These are phyloP conservation scores for Epirrita christyi DNA, from an alignment of 2,888 invertebrate genomes.

Conservation along the genomic window DNA sequence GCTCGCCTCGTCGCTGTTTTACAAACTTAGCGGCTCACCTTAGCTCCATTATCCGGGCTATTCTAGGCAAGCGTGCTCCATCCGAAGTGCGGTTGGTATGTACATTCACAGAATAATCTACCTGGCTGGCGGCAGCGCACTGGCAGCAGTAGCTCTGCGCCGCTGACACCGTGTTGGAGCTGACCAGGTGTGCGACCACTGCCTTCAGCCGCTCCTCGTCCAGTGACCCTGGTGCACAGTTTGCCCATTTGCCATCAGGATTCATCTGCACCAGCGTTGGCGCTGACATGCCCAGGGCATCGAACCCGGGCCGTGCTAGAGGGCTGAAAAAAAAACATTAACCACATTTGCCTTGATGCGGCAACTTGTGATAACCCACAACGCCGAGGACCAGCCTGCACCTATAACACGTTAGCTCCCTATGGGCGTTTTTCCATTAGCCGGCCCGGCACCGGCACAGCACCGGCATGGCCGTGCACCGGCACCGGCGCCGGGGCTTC, in stretches of 20 bases:
- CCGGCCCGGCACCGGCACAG: too few relatives aligned
- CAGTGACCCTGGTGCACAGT: conserved; percentile 53
- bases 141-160: conserved; percentile 71
- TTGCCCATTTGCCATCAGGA: conserved; percentile 71
- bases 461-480: too few relatives aligned
- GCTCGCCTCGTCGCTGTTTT: too few relatives aligned
- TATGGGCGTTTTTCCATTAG: too few relatives aligned
- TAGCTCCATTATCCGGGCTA: too few relatives aligned
- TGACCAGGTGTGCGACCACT: conserved; percentile 64
- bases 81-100: too few relatives aligned
- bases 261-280: conserved; percentile 67
- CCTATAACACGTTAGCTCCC: too few relatives aligned
- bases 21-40: too few relatives aligned
- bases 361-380: background rate
- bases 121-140: conserved; percentile 62
- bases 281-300: conserved; percentile 36
- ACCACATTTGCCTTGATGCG: background rate
- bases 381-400: background rate
- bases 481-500: too few relatives aligned
- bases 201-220: conserved; percentile 64
- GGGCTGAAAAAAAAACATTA: conserved; percentile 22
- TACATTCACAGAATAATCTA: conserved; percentile 20
- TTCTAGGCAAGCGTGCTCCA: too few relatives aligned
- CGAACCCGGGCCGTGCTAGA: conserved; percentile 33
- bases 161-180: conserved; percentile 62